Percentiles rank a stretch among this genome's conserved stretches.
Evolutionary conservation across 2,113 vertebrate species (phyloP).

Genomic region (Ceuthmochares aereus): DNA sequence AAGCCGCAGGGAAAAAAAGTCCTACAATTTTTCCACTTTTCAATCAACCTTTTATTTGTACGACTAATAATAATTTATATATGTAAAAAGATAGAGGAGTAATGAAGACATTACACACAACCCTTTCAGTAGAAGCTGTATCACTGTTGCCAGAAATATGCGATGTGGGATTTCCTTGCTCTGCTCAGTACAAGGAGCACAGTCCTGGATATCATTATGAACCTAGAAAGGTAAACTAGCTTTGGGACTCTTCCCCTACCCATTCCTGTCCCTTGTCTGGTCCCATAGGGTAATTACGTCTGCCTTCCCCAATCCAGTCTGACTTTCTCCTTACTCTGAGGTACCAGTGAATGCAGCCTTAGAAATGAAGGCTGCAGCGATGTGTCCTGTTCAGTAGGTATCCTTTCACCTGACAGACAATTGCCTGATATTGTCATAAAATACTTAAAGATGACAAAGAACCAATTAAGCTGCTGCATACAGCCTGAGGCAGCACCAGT

Average conservation of each 20-base stretch:
- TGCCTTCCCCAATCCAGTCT: too few species aligned
- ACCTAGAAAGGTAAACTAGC: neutral
- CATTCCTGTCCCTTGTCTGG: neutral
- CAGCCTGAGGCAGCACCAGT: neutral
- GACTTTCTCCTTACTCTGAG: neutral
- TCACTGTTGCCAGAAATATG: neutral
- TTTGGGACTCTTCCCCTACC: neutral
- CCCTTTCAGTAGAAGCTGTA: neutral
- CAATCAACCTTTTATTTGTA: neutral
- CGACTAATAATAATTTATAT: fast-evolving
- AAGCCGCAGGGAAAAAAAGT: neutral
- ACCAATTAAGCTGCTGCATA: neutral
- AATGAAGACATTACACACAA: neutral
- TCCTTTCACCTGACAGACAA: neutral
- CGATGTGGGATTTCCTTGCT: neutral
- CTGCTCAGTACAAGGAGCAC: neutral
- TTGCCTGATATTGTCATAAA: neutral
- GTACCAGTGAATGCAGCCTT: neutral
- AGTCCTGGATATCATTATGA: fast-evolving
- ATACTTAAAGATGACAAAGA: neutral
- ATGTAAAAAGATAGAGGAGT: neutral
- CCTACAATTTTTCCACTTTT: neutral
- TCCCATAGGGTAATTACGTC: neutral
- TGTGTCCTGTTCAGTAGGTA: neutral
- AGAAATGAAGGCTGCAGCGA: neutral